Evolutionary conservation across 2,888 invertebrate genomes (phyloP), one percentile per base, ranked within the genome.

Genomic region (Mimas tiliae): DNA sequence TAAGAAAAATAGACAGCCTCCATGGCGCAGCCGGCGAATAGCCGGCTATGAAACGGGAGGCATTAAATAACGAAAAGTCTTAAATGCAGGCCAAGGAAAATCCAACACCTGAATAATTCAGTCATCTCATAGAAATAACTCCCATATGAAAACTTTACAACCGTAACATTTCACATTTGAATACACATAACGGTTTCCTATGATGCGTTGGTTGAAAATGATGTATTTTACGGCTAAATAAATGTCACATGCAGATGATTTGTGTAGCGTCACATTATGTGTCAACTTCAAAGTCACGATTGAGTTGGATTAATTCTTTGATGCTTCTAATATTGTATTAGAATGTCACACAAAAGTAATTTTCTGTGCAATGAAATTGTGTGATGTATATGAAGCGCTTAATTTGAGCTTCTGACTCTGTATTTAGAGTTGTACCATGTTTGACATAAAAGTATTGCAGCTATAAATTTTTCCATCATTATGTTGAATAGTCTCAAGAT

Each of bases 221-320:
- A 58, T 27, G 4, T 42, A 58, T 58, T 42, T 58, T 58, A 58
- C 42, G 19, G 42, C 38, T 58, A 58, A 38, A 58, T 58, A 58
- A 58, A 58, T 58, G 58, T 58, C 55, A 38, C 58, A 58, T 38
- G 38, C 38, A 11, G 19, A 58, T 58, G 58, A 58, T 58, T 58
- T 58, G 42, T 58, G 58, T 42, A 21, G 19, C 42, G 12, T 58
- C 58, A 42, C 42, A 58, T 58, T 58, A 38, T 58, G 58, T 58
- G 58, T 58, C 38, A 58, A 19, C 58, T 58, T 42, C 42, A 58
- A 58, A 58, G 58, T 58, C 58, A 58, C 38, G 0, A 58, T 58
- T 58, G 42, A 42, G 19, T 58, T 12, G 19, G 11, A 42, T 21
- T 42, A 58, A 38, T 58, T 19, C 58, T 58, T 42, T 58, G 58